A percentile compares a stretch with the other conserved stretches of the same genome.
phyloP scores from a whole-genome alignment of 2,888 invertebrate genomes.

The Latrodectus elegans region DNA sequence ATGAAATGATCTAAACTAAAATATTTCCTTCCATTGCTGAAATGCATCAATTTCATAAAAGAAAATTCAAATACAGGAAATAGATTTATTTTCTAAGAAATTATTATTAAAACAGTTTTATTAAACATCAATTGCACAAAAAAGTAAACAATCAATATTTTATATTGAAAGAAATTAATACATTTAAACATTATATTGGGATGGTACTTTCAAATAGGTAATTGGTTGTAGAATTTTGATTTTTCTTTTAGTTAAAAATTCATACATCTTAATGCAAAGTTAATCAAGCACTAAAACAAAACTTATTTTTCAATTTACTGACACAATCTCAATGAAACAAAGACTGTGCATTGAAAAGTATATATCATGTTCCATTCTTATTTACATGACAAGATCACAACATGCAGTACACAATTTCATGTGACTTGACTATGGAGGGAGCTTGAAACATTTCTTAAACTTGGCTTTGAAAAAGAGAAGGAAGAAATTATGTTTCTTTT shows the following conservation, averaged over 20 bases:
- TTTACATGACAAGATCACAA: conserved; percentile 69
- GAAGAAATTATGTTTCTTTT: conserved; percentile 26
- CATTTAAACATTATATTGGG: background rate
- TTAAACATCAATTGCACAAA: background rate
- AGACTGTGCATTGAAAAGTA: conserved; percentile 58
- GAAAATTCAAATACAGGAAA: too few species aligned
- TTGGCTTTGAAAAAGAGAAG: conserved; percentile 44
- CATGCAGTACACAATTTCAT: conserved; percentile 66
- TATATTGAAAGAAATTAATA: background rate
- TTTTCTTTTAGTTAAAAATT: background rate
- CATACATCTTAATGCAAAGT: background rate
- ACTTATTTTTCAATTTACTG: background rate
- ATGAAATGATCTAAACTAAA: conserved; percentile 3
- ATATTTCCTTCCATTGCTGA: background rate
- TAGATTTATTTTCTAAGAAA: too few species aligned
- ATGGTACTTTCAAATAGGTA: background rate
- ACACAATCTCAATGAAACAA: conserved; percentile 8
- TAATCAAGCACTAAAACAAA: background rate
- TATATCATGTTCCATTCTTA: conserved; percentile 56
- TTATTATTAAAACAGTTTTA: background rate
- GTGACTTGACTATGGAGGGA: conserved; percentile 68
- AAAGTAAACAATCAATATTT: background rate
- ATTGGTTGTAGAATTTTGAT: background rate
- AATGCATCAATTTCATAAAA: too few species aligned
- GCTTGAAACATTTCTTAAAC: conserved; percentile 45